Evolutionary conservation across 1,140 invertebrate species (phyloP), one percentile per base, ranked within the genome.

Genomic region (Agraylea sexmaculata): DNA sequence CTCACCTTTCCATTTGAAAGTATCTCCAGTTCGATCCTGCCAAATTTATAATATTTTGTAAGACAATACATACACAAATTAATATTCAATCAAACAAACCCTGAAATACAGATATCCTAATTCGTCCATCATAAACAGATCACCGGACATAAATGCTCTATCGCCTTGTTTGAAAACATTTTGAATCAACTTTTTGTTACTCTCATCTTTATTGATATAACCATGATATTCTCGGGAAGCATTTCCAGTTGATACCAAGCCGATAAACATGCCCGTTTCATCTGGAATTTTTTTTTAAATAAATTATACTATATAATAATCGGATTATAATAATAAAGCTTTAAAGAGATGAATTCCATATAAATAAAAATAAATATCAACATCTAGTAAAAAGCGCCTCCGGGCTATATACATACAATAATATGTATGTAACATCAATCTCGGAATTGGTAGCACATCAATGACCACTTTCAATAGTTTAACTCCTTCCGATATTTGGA

Each of bases 201-300:
- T 88, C 28, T 86, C 88, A 31, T 74, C 59, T 62, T 87, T 75
- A 59, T 95, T 88, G 5, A 92, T 87, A 60, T 99, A 99, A 27
- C 95, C 86, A 34, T 87, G 68, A 54, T 84, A 90, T 39, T 82
- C 83, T 45, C 85, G 66, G 2, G 79, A 74, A 4, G 84, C 84
- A 65, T 88, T 86, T 41, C 80, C 78, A 37, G 82, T 77, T 21
- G 85, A 70, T 49, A 99, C 98, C 65, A 94, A 90, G 0, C 94
- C 95, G 32, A 99, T 87, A 57, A 99, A 89, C 54, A 96, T 93
- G 28, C 95, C 95, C 2, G 90, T 84, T 64, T 99, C 93, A 52
- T 87, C 82, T 75, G 66, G 2, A 53, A 41, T n/a, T n/a, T n/a
- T n/a, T n/a, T n/a, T n/a, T n/a, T n/a, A n/a, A n/a, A n/a, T n/a